A percentile compares a stretch with the other conserved stretches of the same genome.
phyloP scores from a whole-genome alignment of 1,140 invertebrate genomes.

The Drosophila kepulauana region DNA sequence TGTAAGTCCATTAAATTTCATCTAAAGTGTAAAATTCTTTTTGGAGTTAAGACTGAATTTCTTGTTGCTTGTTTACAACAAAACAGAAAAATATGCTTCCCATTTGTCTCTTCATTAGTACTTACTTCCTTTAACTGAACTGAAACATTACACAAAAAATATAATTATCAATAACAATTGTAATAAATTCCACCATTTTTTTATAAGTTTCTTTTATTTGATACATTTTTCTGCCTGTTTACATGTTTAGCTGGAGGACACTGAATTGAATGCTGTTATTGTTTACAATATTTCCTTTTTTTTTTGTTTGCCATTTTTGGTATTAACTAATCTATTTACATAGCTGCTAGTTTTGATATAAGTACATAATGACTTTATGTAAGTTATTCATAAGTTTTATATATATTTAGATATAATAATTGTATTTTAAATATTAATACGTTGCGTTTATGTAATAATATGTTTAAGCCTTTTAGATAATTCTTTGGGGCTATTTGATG shows the following conservation, averaged over 20 bases:
- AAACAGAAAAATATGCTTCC: no score
- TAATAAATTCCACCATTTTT: conserved; percentile 13
- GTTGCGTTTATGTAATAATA: conserved; percentile 57
- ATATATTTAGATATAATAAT: conserved; percentile 22
- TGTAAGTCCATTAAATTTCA: no score
- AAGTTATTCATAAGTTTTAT: conserved; percentile 14
- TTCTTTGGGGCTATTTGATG: conserved; percentile 5
- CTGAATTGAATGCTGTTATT: conserved; percentile 80
- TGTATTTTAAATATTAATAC: conserved; percentile 44
- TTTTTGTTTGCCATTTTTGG: conserved; percentile 11
- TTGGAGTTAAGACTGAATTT: no score
- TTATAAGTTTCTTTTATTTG: conserved; percentile 61
- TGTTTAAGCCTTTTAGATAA: conserved; percentile 52
- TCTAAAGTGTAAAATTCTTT: no score
- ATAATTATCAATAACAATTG: not conserved
- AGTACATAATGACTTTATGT: conserved; percentile 26
- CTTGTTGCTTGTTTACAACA: no score
- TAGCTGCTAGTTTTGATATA: conserved; percentile 70
- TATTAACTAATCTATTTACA: conserved; percentile 69
- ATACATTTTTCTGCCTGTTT: conserved; percentile 71
- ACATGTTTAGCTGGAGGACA: conserved; percentile 79
- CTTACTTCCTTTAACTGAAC: no score
- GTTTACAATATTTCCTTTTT: conserved; percentile 59
- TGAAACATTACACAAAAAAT: no score
- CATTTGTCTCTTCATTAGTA: no score